Percentiles rank a stretch among this genome's conserved stretches.
Evolutionary conservation across 2,888 invertebrate genomes (phyloP).

Genomic region (Entomobrya proxima): DNA sequence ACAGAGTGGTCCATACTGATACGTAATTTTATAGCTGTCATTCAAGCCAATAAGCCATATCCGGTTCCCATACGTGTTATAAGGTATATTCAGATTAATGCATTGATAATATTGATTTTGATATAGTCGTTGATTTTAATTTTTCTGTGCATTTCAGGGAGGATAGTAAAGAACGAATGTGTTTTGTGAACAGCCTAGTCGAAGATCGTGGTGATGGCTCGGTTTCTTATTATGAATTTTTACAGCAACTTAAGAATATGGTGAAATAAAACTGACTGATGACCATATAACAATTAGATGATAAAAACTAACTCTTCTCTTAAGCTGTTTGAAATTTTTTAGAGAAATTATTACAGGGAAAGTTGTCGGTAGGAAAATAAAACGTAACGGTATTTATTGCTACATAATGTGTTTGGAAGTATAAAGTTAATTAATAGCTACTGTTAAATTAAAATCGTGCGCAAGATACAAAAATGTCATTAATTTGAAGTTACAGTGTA

Average conservation of each 20-base stretch:
- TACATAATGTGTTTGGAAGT: background rate
- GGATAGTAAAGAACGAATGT: slow-evolving; percentile 88
- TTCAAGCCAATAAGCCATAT: slow-evolving; percentile 91
- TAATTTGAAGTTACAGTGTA: background rate
- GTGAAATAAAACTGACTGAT: slow-evolving; percentile 83
- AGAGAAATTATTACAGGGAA: slow-evolving; percentile 56
- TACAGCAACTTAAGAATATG: slow-evolving; percentile 94
- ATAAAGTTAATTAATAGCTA: background rate
- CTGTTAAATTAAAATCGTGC: background rate
- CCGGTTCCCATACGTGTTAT: slow-evolving; percentile 87
- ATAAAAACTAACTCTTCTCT: slow-evolving; percentile 2
- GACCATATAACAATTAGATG: slow-evolving; percentile 24
- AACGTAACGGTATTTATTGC: background rate
- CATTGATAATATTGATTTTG: background rate
- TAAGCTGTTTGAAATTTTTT: slow-evolving; percentile 59
- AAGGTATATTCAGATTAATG: slow-evolving; percentile 80
- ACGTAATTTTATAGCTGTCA: slow-evolving; percentile 87
- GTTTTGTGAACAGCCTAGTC: slow-evolving; percentile 91
- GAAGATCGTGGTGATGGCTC: slow-evolving; percentile 97
- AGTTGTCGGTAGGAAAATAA: background rate
- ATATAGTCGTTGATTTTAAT: slow-evolving; percentile 20
- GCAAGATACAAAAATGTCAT: slow-evolving; percentile 15
- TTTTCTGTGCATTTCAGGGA: slow-evolving; percentile 82
- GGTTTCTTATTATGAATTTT: slow-evolving; percentile 97
- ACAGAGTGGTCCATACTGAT: slow-evolving; percentile 86